Percentiles rank a stretch among this genome's conserved stretches.
phyloP scores from a whole-genome alignment of 2,113 vertebrate species.

The Patagioenas fasciata region DNA sequence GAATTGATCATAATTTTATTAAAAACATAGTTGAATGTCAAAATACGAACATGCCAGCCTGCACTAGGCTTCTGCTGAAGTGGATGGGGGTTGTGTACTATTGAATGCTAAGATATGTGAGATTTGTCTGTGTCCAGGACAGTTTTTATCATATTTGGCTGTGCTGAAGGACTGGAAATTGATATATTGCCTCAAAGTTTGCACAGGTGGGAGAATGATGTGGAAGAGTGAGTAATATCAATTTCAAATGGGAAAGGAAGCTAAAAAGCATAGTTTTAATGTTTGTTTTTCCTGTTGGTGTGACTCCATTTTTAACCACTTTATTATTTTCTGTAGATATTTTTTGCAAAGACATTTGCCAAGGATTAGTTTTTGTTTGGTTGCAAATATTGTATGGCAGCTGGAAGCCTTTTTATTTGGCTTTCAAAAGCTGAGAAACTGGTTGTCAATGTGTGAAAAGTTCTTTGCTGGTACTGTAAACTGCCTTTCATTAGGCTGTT shows the following conservation, averaged over 20 bases:
- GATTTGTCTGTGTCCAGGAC: background rate
- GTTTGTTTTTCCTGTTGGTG: slow-evolving; percentile 24
- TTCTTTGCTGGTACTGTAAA: slow-evolving; percentile 32
- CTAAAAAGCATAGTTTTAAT: background rate
- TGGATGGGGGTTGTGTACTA: background rate
- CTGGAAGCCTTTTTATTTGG: slow-evolving; percentile 45
- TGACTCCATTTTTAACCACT: slow-evolving; percentile 29
- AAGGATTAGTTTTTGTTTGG: slow-evolving; percentile 55
- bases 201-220: slow-evolving; percentile 20
- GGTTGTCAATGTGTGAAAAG: slow-evolving; percentile 57
- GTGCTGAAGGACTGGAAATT: background rate
- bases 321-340: slow-evolving; percentile 40
- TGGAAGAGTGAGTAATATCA: background rate
- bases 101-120: background rate
- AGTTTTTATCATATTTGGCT: background rate
- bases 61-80: background rate
- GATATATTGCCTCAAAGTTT: slow-evolving; percentile 11
- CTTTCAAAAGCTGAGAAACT: slow-evolving; percentile 62
- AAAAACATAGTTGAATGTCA: background rate
- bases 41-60: background rate
- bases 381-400: slow-evolving; percentile 56
- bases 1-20: background rate
- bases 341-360: slow-evolving; percentile 51
- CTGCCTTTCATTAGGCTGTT: slow-evolving; percentile 64
- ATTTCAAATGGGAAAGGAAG: background rate